Evolutionary conservation across 2,113 vertebrate species (phyloP), one percentile per base, ranked within the genome.

Genomic region (Saguinus midas): DNA sequence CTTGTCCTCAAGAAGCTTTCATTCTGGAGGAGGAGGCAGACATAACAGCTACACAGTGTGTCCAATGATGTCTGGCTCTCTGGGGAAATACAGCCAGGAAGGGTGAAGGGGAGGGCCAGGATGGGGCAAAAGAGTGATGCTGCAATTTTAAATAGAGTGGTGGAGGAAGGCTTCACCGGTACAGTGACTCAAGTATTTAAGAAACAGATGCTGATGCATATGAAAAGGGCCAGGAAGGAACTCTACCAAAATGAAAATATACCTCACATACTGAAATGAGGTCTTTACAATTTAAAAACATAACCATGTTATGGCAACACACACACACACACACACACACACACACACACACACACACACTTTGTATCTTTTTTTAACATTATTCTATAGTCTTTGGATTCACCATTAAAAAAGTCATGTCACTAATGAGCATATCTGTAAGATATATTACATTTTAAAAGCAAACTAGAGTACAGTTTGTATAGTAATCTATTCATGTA

Each of bases 371-470:
- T 40, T 61, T 73, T 52, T 12, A 84, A 92, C 14, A 43, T 86
- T 40, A 8, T 45, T 73, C 3, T 61, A 29, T 70, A 9, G 50
- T 70, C 66, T 93, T 85, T 57, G 52, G 40, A 48, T 37, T 95
- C 55, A 91, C 68, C 50, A 40, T 73, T 82, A 76, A 82, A 94
- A 82, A 27, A 80, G 10, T 5, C 32, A 9, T 20, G 45, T 66
- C 45, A 55, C 73, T 64, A 70, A 48, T 81, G 11, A 88, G 61
- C 90, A 52, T 72, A 29, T 79, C 43, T 83, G 48, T 68, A 58
- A 93, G 58, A 76, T 48, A 61, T 17, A 81, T 61, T 91, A 43
- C 92, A 91, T 68, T 80, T 55, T 68, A 23, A 90, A 91, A 83
- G 84, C 73, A 45, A 61, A 29, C 27, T 55, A 35, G 5, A 25